Evolutionary conservation across 2,888 invertebrate genomes (phyloP), one percentile per base, ranked within the genome.

Genomic region (Dolichopus griseipennis): DNA sequence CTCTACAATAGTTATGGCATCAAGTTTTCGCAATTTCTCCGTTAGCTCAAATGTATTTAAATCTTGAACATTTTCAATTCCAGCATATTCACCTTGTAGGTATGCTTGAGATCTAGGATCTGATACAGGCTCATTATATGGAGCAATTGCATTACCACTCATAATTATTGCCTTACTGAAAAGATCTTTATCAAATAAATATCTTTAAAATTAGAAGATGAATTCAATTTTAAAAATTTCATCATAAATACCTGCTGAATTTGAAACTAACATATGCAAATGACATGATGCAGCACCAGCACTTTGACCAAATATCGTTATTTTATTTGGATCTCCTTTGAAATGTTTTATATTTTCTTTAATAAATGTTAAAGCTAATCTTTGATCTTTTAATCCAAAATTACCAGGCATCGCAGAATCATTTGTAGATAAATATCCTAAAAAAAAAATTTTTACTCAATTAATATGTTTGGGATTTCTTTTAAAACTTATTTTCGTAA

Each of bases 291-390:
- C 78, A 2, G 78, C 82, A 1, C 84, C 84, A 4, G 82, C 83
- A 73, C 84, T 84, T 73, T 83, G 81, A 3, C 84, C 84, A 69
- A 83, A 82, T 67, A 84, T 74, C 0, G 84, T 84, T 0, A 84
- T 82, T 37, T 72, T 74, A 0, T 77, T 71, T 0, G 76, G 78
- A 72, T 83, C 76, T 0, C 84, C 84, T 2, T 82, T 82, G 70
- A 84, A 85, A 52, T 71, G 68, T 2, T 71, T 73, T 62, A 84
- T 84, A 70, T 84, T 79, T 0, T 78, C 75, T 65, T 82, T 77
- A 4, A 84, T 79, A 84, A 84, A 84, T 70, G 78, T 78, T 52
- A 84, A 72, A 0, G 80, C 83, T 22, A 80, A 70, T 15, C 80
- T 77, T 75, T 84, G 84, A 76, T 84, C 84, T 73, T 85, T 84